Base-by-base conservation (phyloP, 1,140 invertebrate genomes). In the Cyclina sinensis region DNA sequence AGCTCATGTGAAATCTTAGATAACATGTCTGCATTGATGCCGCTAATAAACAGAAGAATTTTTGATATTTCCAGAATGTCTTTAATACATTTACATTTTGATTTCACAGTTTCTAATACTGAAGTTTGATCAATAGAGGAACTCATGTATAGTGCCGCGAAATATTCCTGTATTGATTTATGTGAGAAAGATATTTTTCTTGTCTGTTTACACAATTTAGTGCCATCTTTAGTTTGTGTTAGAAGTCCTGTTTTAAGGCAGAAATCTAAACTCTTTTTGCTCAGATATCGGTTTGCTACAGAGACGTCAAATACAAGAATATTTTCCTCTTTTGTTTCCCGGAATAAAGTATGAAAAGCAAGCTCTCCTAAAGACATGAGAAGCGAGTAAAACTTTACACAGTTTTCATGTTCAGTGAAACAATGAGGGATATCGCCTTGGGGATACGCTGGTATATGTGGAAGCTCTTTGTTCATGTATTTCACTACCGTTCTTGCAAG, bases 161-260 rank as follows among this genome's bases (percentile, higher is more conserved):
- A 62, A 27, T 27, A 62, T 76, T 76, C 73, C 37, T 76, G 73
- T 11, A 76, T 16, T 3, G 73, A 43, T 76, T 76, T 76, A 24
- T 76, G 73, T 18, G 73, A 4, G 43, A 76, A 76, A 7, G 73
- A 37, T 2, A 76, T n/a, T 43, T 76, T 43, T 43, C 35, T 12
- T 46, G 5, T 46, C 7, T 24, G 32, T n/a, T 24, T 9, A 9
- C 7, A 30, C n/a, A 76, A 76, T 46, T 12, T 76, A n/a, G 3
- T 12, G 3, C 1, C 12, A 11, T 12, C 39, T 46, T 37, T 76
- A 16, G 4, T 27, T 43, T 76, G 73, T 5, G 73, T 76, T 46
- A 76, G 9, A 27, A 76, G 39, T 39, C 73, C 73, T 30, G 73
- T 18, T 24, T 43, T 43, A 7, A 76, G 39, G 39, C n/a, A 35